Conservation (phyloP, 2,888 invertebrate genomes). For the Hofmannophila pseudospretella region DNA sequence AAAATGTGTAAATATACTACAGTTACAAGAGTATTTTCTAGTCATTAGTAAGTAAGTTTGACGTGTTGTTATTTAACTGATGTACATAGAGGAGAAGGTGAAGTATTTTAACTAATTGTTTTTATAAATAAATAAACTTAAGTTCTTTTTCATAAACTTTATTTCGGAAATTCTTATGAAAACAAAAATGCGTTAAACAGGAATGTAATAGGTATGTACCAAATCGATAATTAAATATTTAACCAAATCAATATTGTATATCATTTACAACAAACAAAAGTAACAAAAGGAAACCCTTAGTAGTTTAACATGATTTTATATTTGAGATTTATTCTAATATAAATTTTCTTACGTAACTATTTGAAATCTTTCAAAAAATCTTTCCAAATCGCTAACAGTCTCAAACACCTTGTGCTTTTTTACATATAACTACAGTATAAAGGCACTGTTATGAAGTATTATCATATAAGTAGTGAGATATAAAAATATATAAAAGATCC, state of each 20-base stretch:
- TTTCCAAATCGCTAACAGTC: constrained; percentile 33
- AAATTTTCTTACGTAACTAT: constrained; percentile 1
- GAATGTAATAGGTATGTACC: constrained; percentile 58
- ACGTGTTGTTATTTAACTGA: constrained; percentile 29
- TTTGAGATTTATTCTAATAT: not conserved
- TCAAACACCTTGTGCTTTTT: constrained; percentile 22
- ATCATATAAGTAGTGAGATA: constrained; percentile 21
- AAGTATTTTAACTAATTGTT: constrained; percentile 27
- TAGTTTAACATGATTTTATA: not conserved
- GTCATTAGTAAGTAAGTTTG: constrained; percentile 55
- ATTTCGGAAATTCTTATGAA: constrained; percentile 40
- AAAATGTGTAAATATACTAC: constrained; percentile 24
- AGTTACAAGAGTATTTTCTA: constrained; percentile 57
- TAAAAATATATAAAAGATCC: constrained; percentile 29
- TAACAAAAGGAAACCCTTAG: constrained; percentile 27
- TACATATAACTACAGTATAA: constrained; percentile 17
- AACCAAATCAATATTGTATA: constrained; percentile 40
- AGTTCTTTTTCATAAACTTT: constrained; percentile 55
- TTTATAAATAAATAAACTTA: constrained; percentile 32
- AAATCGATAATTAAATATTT: constrained; percentile 48
- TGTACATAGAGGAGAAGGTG: constrained; percentile 24
- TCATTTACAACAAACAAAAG: constrained; percentile 33
- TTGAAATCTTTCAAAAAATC: constrained; percentile 31
- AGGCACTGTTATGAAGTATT: constrained; percentile 33
- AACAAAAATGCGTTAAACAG: constrained; percentile 45